Evolutionary conservation across 2,888 invertebrate genomes (phyloP).

Genomic region (Bellardia pandia): DNA sequence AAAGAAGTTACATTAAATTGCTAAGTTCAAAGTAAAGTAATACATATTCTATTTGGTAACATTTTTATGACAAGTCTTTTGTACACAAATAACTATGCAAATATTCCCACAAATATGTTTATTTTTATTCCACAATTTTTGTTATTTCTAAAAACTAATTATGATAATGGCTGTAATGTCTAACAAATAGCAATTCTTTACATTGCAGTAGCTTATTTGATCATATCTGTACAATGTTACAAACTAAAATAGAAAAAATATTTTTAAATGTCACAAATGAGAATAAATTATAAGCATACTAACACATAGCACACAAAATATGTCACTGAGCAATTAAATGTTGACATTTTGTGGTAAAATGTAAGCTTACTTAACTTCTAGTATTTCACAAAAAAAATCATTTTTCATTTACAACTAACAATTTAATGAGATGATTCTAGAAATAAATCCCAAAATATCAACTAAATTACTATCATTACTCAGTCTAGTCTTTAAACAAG

Average conservation of each 20-base stretch:
- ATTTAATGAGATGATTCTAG: neutral
- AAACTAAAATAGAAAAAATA: neutral
- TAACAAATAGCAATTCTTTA: neutral
- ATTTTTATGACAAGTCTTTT: too few relatives aligned
- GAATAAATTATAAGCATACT: neutral
- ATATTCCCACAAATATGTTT: neutral
- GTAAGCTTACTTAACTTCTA: neutral
- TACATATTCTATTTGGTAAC: too few relatives aligned
- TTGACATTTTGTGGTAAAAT: conserved; percentile 11
- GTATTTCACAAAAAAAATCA: neutral
- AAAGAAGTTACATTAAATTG: too few relatives aligned
- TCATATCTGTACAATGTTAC: neutral
- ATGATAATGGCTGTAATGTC: conserved; percentile 19
- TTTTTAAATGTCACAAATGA: neutral
- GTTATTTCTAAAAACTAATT: conserved; percentile 27
- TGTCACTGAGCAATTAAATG: conserved; percentile 46
- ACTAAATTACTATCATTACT: neutral
- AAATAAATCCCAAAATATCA: neutral
- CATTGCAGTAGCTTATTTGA: conserved; percentile 7
- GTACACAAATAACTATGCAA: too few relatives aligned
- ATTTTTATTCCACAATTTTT: neutral
- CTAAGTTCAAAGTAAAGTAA: too few relatives aligned
- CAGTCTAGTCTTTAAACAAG: neutral
- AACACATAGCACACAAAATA: conserved; percentile 11
- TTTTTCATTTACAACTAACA: neutral